Base-by-base conservation (phyloP, 2,797 vertebrate genomes). In the Aulostomus chinensis region DNA sequence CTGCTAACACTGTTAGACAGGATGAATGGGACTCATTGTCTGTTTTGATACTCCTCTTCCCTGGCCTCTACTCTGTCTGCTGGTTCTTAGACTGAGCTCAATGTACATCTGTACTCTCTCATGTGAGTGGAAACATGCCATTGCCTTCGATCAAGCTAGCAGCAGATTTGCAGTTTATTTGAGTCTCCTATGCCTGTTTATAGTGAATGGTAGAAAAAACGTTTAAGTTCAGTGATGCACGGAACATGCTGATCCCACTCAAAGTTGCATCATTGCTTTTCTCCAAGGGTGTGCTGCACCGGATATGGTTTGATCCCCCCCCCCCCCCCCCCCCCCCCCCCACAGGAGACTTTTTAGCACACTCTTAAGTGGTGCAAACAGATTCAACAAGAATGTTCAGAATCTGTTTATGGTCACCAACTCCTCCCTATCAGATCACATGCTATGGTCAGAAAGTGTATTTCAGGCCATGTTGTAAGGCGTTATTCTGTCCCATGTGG, bases 1-100 rank as follows among this genome's bases (percentile, higher is more conserved):
- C 39, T 34, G 48, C 61, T 71, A 74, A 82, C 35, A 7, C 64
- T 21, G 24, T 68, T 50, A 62, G 62, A 69, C 67, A 5, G 24
- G 28, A 40, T 91, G 84, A 89, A 88, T 84, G 55, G 72, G 55
- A 31, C 49, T 50, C 68, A 83, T 90, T 89, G 85, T 90, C 55
- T 7, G 26, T 24, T 25, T 47, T 1, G 61, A 60, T 46, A 50
- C 53, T 73, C 55, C 53, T 68, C 45, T 58, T 28, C 43, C 25
- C 12, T 5, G 34, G 42, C 21, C 36, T 50, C 32, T 21, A 35
- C 38, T 50, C 37, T 34, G 24, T 58, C 28, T 11, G 13, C 63
- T 38, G 31, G 48, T 51, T 60, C 26, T 20, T 37, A 26, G 17
- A 68, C 61, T 59, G 35, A 21, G 26, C 30, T 58, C 14, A 26